Evolutionary conservation across 2,888 invertebrate genomes (phyloP).

Genomic region (Morinoia aosen): DNA sequence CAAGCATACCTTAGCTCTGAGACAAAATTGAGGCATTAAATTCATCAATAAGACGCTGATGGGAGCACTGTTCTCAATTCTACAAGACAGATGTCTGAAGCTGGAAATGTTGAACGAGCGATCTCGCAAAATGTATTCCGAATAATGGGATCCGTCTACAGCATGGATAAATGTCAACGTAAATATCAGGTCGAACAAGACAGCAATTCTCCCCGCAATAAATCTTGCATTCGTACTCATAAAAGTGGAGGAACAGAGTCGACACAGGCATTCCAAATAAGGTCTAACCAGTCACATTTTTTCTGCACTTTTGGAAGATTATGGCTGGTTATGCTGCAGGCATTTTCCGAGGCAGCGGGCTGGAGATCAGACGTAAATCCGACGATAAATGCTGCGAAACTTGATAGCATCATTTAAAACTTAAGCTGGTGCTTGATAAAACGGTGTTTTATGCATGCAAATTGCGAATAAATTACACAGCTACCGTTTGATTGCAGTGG

Average conservation of each 20-base stretch:
- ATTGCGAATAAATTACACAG: slow-evolving; percentile 26
- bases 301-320: neutral
- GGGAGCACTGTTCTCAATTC: neutral
- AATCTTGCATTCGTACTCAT: slow-evolving; percentile 5
- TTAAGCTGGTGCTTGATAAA: slow-evolving; percentile 13
- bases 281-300: neutral
- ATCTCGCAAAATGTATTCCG: neutral
- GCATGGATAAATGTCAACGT: slow-evolving; percentile 12
- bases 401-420: neutral
- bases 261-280: slow-evolving; percentile 10
- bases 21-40: neutral
- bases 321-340: neutral
- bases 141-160: neutral
- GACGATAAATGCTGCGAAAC: slow-evolving; percentile 26
- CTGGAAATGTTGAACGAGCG: neutral
- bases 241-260: neutral
- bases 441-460: slow-evolving; percentile 29
- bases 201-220: neutral
- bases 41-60: neutral
- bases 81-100: neutral
- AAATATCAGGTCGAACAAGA: slow-evolving; percentile 8
- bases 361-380: neutral
- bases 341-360: neutral
- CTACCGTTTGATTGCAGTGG: slow-evolving; percentile 15
- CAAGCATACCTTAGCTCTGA: neutral